phyloP scores from a whole-genome alignment of 2,113 vertebrate genomes.

The Urocitellus parryii region DNA sequence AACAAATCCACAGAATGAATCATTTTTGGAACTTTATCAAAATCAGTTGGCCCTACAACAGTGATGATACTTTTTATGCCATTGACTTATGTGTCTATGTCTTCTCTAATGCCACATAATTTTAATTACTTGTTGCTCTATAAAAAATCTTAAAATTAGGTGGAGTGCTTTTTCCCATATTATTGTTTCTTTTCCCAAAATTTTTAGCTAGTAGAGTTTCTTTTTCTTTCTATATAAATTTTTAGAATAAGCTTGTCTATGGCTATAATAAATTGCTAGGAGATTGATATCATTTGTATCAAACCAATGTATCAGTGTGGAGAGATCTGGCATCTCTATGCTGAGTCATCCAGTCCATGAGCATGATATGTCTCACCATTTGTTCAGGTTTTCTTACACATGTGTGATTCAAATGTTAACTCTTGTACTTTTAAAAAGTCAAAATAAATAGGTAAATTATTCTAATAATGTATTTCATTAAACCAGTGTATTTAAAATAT shows the following conservation, averaged over 20 bases:
- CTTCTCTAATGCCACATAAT: background rate
- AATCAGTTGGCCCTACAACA: background rate
- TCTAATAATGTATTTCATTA: background rate
- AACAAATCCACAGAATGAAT: background rate
- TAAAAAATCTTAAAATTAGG: background rate
- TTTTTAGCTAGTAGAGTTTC: background rate
- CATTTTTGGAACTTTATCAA: background rate
- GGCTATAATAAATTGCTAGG: background rate
- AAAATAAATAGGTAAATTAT: background rate
- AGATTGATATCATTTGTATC: background rate
- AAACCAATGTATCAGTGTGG: background rate
- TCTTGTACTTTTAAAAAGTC: background rate
- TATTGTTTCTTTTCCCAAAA: background rate
- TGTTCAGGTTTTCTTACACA: background rate
- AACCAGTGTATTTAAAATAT: background rate
- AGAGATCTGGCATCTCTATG: background rate
- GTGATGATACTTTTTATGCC: background rate
- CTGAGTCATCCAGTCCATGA: background rate
- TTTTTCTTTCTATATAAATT: background rate
- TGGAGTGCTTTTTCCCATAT: background rate
- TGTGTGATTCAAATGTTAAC: background rate
- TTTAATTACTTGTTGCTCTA: background rate
- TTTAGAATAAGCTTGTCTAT: background rate
- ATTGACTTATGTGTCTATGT: background rate
- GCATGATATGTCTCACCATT: background rate